Conservation (phyloP, 2,113 vertebrate genomes). For the Equus przewalskii region DNA sequence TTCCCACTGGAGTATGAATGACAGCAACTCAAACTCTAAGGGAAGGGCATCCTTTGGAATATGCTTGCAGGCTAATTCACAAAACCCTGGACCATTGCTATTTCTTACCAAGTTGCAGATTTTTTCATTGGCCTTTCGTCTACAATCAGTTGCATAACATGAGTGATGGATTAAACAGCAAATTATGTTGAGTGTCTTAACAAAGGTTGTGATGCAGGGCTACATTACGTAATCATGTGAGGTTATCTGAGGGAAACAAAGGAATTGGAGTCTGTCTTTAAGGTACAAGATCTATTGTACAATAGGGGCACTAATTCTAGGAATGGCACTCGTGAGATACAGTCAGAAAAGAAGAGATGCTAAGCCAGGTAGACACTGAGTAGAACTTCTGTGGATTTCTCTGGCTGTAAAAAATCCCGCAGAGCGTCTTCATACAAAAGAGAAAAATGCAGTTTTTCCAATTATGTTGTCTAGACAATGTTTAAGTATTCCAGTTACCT, state of each 20-base stretch:
- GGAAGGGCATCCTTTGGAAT: constrained; percentile 41
- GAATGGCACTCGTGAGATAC: background rate
- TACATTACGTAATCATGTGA: background rate
- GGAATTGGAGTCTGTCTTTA: background rate
- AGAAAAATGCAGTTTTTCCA: background rate
- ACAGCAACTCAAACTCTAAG: constrained; percentile 50
- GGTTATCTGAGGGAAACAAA: background rate
- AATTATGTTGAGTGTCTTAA: background rate
- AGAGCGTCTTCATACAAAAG: background rate
- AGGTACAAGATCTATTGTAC: background rate
- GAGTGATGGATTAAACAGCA: background rate
- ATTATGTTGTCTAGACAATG: background rate
- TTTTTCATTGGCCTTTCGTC: background rate
- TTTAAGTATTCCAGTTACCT: background rate
- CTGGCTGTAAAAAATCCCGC: background rate
- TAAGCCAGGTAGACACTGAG: background rate
- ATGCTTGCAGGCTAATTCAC: background rate
- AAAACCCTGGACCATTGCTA: background rate
- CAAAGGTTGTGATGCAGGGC: background rate
- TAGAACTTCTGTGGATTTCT: background rate
- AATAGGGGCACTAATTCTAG: background rate
- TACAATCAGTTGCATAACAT: background rate
- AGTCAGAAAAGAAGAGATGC: background rate
- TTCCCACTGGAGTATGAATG: constrained; percentile 57
- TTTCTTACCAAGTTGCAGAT: background rate